Conservation (phyloP, 2,797 vertebrate genomes). For the Staurois parvus region DNA sequence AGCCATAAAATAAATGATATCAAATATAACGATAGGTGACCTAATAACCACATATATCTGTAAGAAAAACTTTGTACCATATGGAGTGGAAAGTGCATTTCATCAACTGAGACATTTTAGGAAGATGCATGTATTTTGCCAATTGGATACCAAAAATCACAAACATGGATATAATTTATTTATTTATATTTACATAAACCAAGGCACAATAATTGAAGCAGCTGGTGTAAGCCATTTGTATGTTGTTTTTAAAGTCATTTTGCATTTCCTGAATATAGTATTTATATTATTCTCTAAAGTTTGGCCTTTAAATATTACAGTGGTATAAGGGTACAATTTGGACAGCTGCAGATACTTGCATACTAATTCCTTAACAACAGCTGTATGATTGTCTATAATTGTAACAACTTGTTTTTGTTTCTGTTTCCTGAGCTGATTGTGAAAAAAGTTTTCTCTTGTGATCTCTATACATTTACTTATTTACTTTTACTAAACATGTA, state of each 20-base stretch:
- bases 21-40: too few relatives aligned
- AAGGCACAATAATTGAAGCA: neutral
- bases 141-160: neutral
- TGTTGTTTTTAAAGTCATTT: slow-evolving; percentile 1
- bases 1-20: too few relatives aligned
- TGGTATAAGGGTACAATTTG: slow-evolving; percentile 42
- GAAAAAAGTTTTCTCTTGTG: neutral
- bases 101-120: too few relatives aligned
- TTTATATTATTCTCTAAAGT: slow-evolving; percentile 40
- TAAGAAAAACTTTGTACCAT: too few relatives aligned
- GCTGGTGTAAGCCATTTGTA: neutral
- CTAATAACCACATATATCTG: too few relatives aligned
- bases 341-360: slow-evolving; percentile 56
- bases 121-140: neutral
- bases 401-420: slow-evolving; percentile 54
- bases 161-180: neutral
- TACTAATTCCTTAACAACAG: slow-evolving; percentile 54
- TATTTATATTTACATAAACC: neutral
- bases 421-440: slow-evolving; percentile 25
- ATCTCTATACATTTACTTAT: neutral
- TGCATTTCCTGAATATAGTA: slow-evolving; percentile 26
- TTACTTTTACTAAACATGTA: neutral
- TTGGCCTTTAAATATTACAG: slow-evolving; percentile 44
- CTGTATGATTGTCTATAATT: slow-evolving; percentile 60
- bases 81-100: too few relatives aligned